Percentiles rank a stretch among this genome's conserved stretches.
These are phyloP conservation scores for Pteruthius melanotis DNA, from an alignment of 2,113 vertebrate species.

Conservation along the genomic window DNA sequence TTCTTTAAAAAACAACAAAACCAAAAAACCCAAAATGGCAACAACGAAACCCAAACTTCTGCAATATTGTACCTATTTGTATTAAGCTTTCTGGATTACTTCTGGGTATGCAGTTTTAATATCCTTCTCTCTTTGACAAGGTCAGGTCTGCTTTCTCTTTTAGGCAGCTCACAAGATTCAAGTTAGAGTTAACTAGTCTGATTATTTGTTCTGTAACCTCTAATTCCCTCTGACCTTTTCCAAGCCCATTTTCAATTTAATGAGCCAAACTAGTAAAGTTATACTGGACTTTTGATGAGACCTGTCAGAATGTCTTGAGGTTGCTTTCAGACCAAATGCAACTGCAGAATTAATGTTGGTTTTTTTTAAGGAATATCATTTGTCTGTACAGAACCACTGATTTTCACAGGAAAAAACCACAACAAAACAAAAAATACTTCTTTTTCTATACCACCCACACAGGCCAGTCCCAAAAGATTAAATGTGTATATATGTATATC, in stretches of 20 bases:
- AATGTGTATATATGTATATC: no score
- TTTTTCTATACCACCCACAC: no score
- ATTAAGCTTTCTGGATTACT: background rate
- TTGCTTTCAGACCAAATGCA: no score
- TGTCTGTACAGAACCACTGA: no score
- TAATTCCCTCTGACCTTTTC: conserved; percentile 57
- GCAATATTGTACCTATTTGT: background rate
- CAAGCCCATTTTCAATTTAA: conserved; percentile 61
- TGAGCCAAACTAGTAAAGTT: conserved; percentile 56
- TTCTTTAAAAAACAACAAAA: background rate
- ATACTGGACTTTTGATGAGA: conserved; percentile 43
- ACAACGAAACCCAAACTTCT: background rate
- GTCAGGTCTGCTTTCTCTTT: conserved; percentile 47
- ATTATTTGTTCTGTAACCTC: conserved; percentile 63
- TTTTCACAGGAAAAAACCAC: no score
- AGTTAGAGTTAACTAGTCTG: conserved; percentile 67
- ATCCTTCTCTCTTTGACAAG: background rate
- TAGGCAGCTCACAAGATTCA: conserved; percentile 35
- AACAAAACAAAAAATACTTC: no score
- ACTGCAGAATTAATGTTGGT: no score
- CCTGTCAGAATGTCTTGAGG: conserved; percentile 29
- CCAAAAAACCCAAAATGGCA: background rate
- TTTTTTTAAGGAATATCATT: no score
- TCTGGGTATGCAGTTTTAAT: conserved; percentile 30
- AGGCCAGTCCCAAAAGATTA: no score